Percentiles rank a stretch among this genome's conserved stretches.
Conservation (phyloP, 1,140 invertebrate genomes). For the Reticulitermes speratus region DNA sequence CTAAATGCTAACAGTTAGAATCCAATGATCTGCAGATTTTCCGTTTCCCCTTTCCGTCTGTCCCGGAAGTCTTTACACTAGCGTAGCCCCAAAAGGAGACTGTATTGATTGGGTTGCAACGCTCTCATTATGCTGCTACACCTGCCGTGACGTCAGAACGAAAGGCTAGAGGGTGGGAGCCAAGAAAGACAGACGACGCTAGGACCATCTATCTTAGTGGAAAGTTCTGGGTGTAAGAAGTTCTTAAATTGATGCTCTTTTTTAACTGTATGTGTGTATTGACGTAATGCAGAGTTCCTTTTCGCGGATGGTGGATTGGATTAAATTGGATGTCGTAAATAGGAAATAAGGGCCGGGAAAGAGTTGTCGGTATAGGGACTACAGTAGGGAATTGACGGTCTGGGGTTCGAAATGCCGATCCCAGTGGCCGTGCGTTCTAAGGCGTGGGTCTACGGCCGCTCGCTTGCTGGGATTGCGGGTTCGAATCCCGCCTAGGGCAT, state of each 20-base stretch:
- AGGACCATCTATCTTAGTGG: background rate
- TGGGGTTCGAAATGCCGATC: too few relatives aligned
- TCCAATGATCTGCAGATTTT: background rate
- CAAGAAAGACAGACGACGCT: background rate
- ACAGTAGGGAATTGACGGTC: too few relatives aligned
- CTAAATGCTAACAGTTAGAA: background rate
- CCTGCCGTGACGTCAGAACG: slow-evolving; percentile 15
- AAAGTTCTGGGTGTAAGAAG: background rate
- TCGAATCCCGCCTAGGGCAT: too few relatives aligned
- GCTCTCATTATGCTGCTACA: background rate
- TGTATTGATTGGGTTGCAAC: slow-evolving; percentile 3
- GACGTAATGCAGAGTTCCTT: too few relatives aligned
- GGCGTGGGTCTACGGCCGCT: too few relatives aligned
- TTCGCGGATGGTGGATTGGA: too few relatives aligned
- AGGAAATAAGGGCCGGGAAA: too few relatives aligned
- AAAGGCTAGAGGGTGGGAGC: background rate
- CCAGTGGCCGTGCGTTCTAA: too few relatives aligned
- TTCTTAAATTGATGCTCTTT: background rate
- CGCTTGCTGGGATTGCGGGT: too few relatives aligned
- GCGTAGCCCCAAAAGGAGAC: background rate
- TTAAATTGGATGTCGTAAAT: too few relatives aligned
- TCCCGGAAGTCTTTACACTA: background rate
- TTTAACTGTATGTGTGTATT: too few relatives aligned
- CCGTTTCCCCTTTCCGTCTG: background rate
- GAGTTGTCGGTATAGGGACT: too few relatives aligned